phyloP scores from a whole-genome alignment of 2,888 invertebrate genomes.

The Orthonevra nobilis region DNA sequence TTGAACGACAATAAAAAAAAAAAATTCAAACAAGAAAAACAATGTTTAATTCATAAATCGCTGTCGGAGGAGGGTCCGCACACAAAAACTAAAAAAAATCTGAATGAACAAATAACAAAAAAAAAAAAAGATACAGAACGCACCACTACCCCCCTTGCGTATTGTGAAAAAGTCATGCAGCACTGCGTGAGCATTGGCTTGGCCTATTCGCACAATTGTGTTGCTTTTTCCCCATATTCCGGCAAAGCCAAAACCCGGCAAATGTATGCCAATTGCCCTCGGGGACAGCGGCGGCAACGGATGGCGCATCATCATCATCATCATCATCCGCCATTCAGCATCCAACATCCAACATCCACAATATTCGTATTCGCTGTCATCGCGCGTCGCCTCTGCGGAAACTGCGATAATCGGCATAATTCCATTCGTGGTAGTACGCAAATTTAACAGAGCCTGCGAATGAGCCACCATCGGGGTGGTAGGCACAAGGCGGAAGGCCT shows the following conservation, averaged over 20 bases:
- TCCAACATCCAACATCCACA: conserved; percentile 5
- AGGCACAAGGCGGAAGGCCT: background rate
- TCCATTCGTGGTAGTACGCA: conserved; percentile 34
- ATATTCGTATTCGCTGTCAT: conserved; percentile 4
- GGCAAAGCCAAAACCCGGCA: no score
- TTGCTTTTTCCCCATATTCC: conserved; percentile 1
- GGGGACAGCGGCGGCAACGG: conserved; percentile 23
- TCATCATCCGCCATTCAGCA: background rate
- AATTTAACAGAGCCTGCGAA: conserved; percentile 35
- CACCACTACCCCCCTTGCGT: conserved; percentile 16
- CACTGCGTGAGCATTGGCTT: conserved; percentile 10
- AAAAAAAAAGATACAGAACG: conserved; percentile 34
- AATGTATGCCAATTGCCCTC: conserved; percentile 28
- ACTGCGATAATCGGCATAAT: conserved; percentile 48
- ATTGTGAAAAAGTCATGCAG: no score
- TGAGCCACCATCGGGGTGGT: background rate
- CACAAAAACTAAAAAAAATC: conserved; percentile 23
- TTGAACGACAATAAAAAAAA: no score
- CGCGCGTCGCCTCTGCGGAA: conserved; percentile 30
- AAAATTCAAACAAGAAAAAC: conserved; percentile 22
- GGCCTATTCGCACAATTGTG: conserved; percentile 23
- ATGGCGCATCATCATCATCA: conserved; percentile 43
- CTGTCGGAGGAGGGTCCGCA: conserved; percentile 26
- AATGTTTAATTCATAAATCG: conserved; percentile 63
- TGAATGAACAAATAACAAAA: no score